phyloP scores from a whole-genome alignment of 2,113 vertebrate species.

The Dolichotis patagonum region DNA sequence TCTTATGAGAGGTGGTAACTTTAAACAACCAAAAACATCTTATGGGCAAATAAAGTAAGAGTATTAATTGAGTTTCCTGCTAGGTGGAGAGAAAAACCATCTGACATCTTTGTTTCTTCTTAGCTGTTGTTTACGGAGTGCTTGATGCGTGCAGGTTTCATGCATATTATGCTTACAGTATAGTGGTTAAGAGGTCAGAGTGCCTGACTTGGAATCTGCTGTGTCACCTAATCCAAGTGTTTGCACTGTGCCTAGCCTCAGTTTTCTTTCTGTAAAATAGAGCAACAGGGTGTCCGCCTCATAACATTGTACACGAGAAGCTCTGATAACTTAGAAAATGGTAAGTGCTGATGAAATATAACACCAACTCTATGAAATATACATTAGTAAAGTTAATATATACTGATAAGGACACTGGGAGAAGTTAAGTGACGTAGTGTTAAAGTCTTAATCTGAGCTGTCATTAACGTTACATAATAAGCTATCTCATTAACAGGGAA shows the following conservation, averaged over 20 bases:
- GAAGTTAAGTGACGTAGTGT: slow-evolving; percentile 22
- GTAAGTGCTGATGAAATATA: not conserved
- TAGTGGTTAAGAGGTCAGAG: not conserved
- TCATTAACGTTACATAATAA: not conserved
- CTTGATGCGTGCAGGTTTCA: not conserved
- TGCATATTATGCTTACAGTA: accelerated
- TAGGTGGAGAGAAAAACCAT: not conserved
- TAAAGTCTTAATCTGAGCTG: slow-evolving; percentile 16
- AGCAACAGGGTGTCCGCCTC: not conserved
- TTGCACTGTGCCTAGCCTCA: not conserved
- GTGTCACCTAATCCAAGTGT: not conserved
- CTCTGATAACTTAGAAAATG: not conserved
- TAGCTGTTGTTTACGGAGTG: not conserved
- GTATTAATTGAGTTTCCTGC: not conserved
- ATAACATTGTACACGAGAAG: not conserved
- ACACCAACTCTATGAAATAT: not conserved
- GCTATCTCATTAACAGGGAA: slow-evolving; percentile 42
- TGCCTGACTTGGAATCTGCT: not conserved
- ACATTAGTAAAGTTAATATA: not conserved
- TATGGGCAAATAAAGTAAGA: not conserved
- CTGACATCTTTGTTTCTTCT: not conserved
- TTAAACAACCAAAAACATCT: slow-evolving; percentile 4
- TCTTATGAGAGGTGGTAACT: not conserved
- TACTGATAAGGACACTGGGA: not conserved
- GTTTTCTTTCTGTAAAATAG: slow-evolving; percentile 40